Percentiles rank a stretch among this genome's conserved stretches.
phyloP scores from a whole-genome alignment of 2,888 invertebrate species.

The Thumatha senex region DNA sequence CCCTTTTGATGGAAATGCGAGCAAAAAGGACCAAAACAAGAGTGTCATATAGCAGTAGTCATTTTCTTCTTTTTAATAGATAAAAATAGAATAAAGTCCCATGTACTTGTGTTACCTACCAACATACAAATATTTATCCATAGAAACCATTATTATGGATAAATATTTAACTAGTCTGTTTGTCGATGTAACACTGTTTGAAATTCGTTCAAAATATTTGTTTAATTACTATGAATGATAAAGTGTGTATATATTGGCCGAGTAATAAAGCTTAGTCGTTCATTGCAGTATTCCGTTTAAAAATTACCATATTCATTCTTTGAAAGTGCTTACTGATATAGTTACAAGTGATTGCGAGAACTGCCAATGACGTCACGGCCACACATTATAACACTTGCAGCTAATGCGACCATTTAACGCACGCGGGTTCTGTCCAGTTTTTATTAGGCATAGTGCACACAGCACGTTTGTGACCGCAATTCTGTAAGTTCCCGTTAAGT shows the following conservation, averaged over 20 bases:
- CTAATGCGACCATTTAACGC: slow-evolving; percentile 55
- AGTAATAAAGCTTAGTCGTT: neutral
- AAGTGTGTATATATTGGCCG: neutral
- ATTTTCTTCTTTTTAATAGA: too few relatives aligned
- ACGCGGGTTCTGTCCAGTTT: slow-evolving; percentile 38
- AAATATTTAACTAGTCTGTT: too few relatives aligned
- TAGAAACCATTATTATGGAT: too few relatives aligned
- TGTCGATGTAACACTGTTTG: too few relatives aligned
- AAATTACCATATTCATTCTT: neutral
- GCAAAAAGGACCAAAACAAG: too few relatives aligned
- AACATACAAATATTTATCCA: too few relatives aligned
- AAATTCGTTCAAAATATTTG: neutral
- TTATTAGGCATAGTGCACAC: slow-evolving; percentile 43
- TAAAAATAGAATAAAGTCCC: too few relatives aligned
- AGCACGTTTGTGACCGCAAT: slow-evolving; percentile 36
- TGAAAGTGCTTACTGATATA: neutral
- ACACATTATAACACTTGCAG: slow-evolving; percentile 44
- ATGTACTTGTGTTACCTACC: too few relatives aligned
- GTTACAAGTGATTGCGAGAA: neutral
- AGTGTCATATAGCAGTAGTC: too few relatives aligned
- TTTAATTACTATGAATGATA: neutral
- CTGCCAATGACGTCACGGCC: slow-evolving; percentile 44
- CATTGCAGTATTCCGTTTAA: neutral
- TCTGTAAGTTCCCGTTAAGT: slow-evolving; percentile 32
- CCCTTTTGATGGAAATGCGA: too few relatives aligned